Evolutionary conservation across 2,113 vertebrate species (phyloP).

Genomic region (Callospermophilus lateralis): DNA sequence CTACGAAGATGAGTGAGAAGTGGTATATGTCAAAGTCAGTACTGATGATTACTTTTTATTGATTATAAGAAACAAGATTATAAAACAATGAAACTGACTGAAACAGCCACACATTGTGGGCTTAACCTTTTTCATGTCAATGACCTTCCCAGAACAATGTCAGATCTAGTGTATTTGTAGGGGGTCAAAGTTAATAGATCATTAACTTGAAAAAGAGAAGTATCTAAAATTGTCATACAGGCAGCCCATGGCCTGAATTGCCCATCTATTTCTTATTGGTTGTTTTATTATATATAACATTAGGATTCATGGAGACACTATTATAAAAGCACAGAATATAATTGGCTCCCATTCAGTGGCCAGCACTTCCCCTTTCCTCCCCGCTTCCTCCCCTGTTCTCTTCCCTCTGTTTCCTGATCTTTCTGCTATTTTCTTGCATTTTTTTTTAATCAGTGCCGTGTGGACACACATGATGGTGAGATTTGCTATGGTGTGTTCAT

Average conservation of each 20-base stretch:
- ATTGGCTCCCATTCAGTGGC: too few species aligned
- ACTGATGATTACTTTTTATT: conserved; percentile 1
- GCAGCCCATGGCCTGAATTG: not conserved
- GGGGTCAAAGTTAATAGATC: not conserved
- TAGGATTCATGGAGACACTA: too few species aligned
- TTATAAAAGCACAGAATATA: too few species aligned
- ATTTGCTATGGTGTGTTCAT: too few species aligned
- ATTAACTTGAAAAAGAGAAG: conserved; percentile 15
- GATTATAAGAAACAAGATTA: not conserved
- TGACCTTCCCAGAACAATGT: not conserved
- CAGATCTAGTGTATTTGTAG: not conserved
- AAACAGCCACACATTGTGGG: not conserved
- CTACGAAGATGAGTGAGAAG: not conserved
- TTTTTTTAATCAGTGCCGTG: too few species aligned
- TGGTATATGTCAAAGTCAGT: conserved; percentile 13
- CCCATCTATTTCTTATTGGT: too few species aligned
- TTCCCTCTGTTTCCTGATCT: too few species aligned
- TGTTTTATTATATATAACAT: too few species aligned
- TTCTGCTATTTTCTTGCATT: too few species aligned
- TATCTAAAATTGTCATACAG: not conserved
- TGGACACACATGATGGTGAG: too few species aligned
- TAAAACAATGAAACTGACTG: conserved; percentile 19
- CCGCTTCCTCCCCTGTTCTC: too few species aligned
- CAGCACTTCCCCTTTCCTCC: too few species aligned
- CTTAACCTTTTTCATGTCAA: not conserved